Evolutionary conservation across 2,113 vertebrate species (phyloP).

Genomic region (Romanogobio albipinnatus): DNA sequence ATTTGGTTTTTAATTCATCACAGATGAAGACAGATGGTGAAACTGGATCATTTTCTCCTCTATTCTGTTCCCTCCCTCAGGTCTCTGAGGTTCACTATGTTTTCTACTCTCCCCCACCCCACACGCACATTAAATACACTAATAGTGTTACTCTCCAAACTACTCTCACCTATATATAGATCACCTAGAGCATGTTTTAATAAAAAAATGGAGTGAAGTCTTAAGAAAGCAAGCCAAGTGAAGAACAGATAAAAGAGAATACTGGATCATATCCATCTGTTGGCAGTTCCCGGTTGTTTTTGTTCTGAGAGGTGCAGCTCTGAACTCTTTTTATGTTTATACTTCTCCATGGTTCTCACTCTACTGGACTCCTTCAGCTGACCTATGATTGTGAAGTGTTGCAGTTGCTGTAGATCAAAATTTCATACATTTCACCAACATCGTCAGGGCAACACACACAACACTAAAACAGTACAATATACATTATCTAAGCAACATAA

Average conservation of each 20-base stretch:
- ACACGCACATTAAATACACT: not conserved
- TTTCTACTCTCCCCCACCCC: not conserved
- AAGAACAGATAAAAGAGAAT: not conserved
- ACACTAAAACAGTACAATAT: not conserved
- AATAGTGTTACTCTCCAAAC: not conserved
- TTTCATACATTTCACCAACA: not conserved
- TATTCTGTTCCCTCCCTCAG: constrained; percentile 26
- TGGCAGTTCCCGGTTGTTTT: constrained; percentile 39
- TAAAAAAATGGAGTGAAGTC: no score
- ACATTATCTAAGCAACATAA: not conserved
- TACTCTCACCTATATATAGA: not conserved
- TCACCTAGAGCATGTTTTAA: not conserved
- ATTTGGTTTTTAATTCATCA: constrained; percentile 65
- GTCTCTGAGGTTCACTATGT: constrained; percentile 23
- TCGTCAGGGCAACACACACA: not conserved
- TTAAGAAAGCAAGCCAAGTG: not conserved
- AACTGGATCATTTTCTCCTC: constrained; percentile 35
- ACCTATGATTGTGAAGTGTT: not conserved
- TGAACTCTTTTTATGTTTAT: not conserved
- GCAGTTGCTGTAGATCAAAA: not conserved
- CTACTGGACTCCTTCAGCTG: not conserved
- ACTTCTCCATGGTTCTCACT: not conserved
- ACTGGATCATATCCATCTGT: constrained; percentile 41
- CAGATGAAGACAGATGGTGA: constrained; percentile 67
- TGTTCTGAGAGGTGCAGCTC: constrained; percentile 4